Percentiles rank a stretch among this genome's conserved stretches.
Evolutionary conservation across 1,140 invertebrate species (phyloP).

Genomic region (Triops longicaudatus): DNA sequence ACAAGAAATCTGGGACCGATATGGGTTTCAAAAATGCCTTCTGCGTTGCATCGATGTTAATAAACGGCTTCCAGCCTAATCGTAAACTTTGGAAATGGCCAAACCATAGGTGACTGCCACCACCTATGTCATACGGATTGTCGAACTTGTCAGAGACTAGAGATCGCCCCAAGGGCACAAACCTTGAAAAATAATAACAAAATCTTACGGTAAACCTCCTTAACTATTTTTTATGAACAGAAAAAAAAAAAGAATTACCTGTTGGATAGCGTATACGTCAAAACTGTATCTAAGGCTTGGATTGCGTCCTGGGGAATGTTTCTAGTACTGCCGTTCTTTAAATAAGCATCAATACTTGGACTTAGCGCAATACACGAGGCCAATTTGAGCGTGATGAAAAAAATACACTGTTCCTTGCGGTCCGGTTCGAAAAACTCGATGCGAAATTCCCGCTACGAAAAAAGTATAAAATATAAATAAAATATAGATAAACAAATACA

Average conservation of each 20-base stretch:
- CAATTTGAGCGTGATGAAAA: conserved; percentile 49
- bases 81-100: conserved; percentile 65
- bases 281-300: conserved; percentile 72
- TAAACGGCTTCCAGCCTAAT: conserved; percentile 56
- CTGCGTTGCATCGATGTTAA: conserved; percentile 62
- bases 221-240: background rate
- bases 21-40: conserved; percentile 26
- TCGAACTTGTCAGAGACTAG: background rate
- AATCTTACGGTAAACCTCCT: no score
- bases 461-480: background rate
- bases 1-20: conserved; percentile 21
- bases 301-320: conserved; percentile 54
- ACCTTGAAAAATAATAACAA: background rate
- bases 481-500: no score
- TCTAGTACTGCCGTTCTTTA: conserved; percentile 38
- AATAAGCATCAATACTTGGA: conserved; percentile 45
- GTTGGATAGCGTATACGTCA: conserved; percentile 47
- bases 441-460: conserved; percentile 4
- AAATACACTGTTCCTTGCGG: conserved; percentile 45
- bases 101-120: conserved; percentile 58
- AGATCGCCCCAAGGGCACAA: conserved; percentile 13
- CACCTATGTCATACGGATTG: conserved; percentile 41
- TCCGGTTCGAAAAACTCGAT: conserved; percentile 37
- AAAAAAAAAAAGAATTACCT: conserved; percentile 24
- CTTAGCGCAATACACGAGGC: conserved; percentile 39